A percentile compares a stretch with the other conserved stretches of the same genome.
These are phyloP conservation scores for Noctua pronuba DNA, from an alignment of 2,888 invertebrate species.

Conservation along the genomic window DNA sequence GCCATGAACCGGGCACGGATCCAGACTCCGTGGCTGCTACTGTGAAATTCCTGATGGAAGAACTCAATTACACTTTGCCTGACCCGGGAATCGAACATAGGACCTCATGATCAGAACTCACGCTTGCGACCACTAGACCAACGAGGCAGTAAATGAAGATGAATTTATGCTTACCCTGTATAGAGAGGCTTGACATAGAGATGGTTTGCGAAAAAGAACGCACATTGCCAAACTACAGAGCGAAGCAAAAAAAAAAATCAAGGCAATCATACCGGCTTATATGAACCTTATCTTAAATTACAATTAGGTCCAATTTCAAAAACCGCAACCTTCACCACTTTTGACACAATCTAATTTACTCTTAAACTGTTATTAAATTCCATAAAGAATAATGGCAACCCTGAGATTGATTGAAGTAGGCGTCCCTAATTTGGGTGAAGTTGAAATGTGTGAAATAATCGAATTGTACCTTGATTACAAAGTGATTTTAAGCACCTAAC, in stretches of 20 bases:
- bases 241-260: background rate
- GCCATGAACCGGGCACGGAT: too few relatives aligned
- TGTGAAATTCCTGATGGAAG: too few relatives aligned
- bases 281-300: conserved; percentile 31
- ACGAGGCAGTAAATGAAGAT: background rate
- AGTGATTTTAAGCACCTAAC: conserved; percentile 24
- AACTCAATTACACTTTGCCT: too few relatives aligned
- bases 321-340: conserved; percentile 46
- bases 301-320: conserved; percentile 32
- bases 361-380: conserved; percentile 59
- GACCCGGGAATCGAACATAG: too few relatives aligned
- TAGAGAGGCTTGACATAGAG: background rate
- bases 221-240: background rate
- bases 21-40: too few relatives aligned
- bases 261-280: background rate
- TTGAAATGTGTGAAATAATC: conserved; percentile 54
- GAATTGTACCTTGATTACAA: conserved; percentile 41
- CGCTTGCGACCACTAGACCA: too few relatives aligned
- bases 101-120: too few relatives aligned
- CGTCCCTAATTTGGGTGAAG: conserved; percentile 47
- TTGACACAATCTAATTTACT: conserved; percentile 47
- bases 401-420: conserved; percentile 50
- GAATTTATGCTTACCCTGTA: background rate
- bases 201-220: background rate
- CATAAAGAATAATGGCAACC: conserved; percentile 46